phyloP scores from a whole-genome alignment of 1,140 invertebrate species.

The Drosophila biarmipes region DNA sequence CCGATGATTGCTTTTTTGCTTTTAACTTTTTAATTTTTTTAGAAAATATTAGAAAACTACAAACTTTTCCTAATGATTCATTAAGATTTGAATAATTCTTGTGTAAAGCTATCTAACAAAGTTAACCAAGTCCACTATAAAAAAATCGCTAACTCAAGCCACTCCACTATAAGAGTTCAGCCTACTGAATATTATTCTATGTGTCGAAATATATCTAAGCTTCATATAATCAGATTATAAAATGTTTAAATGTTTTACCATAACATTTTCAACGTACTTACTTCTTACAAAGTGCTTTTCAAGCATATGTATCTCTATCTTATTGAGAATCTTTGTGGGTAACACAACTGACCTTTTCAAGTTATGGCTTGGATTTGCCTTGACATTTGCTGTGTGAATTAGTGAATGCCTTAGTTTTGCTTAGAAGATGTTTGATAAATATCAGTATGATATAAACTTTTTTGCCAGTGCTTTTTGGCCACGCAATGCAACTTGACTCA shows the following conservation, averaged over 20 bases:
- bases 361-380: background rate
- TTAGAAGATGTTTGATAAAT: background rate
- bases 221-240: background rate
- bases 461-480: constrained; percentile 20
- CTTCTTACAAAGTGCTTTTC: background rate
- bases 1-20: no score
- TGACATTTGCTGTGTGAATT: background rate
- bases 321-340: background rate
- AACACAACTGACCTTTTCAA: constrained; percentile 1
- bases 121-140: no score
- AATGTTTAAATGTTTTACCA: no score
- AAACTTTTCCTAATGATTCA: no score
- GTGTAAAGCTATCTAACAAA: no score
- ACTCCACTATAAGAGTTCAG: no score
- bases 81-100: no score
- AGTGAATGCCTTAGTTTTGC: background rate
- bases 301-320: background rate
- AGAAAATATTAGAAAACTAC: no score
- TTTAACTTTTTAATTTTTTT: no score
- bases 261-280: background rate
- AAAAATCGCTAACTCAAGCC: no score
- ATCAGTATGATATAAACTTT: background rate
- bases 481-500: constrained; percentile 42
- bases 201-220: no score
- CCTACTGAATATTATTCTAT: no score